Percentiles rank a stretch among this genome's conserved stretches.
Evolutionary conservation across 1,140 invertebrate genomes (phyloP).

Genomic region (Drosophila miranda): DNA sequence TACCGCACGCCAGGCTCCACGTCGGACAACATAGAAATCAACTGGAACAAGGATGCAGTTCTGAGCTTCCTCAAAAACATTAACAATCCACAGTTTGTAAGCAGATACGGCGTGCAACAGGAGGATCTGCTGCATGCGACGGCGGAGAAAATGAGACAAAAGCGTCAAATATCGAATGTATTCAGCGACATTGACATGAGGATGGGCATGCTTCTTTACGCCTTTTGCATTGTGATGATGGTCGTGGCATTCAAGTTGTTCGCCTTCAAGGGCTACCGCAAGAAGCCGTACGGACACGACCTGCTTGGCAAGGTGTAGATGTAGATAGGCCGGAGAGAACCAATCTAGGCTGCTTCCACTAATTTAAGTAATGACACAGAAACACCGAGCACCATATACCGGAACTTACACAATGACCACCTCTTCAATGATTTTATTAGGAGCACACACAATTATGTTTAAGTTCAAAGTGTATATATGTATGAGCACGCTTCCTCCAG

Average conservation of each 20-base stretch:
- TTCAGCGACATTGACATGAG: slow-evolving; percentile 88
- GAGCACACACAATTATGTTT: slow-evolving; percentile 48
- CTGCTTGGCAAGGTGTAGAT: slow-evolving; percentile 86
- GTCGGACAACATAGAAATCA: slow-evolving; percentile 76
- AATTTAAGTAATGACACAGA: slow-evolving; percentile 42
- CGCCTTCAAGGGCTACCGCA: slow-evolving; percentile 87
- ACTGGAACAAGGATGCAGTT: slow-evolving; percentile 89
- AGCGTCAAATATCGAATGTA: slow-evolving; percentile 83
- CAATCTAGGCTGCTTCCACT: slow-evolving; percentile 18
- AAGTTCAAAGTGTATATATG: slow-evolving; percentile 61
- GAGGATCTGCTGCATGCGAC: slow-evolving; percentile 58
- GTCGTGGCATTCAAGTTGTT: slow-evolving; percentile 90
- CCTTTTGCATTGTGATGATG: slow-evolving; percentile 87
- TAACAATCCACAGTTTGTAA: slow-evolving; percentile 86
- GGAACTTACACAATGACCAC: slow-evolving; percentile 32
- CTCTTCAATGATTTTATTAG: slow-evolving; percentile 37
- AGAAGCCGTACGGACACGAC: slow-evolving; percentile 87
- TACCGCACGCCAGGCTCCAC: slow-evolving; percentile 68
- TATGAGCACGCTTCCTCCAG: slow-evolving; percentile 55
- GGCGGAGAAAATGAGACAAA: slow-evolving; percentile 69
- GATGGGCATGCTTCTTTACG: slow-evolving; percentile 89
- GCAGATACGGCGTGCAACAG: slow-evolving; percentile 79
- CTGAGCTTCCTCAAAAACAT: slow-evolving; percentile 89
- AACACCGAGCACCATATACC: slow-evolving; percentile 39
- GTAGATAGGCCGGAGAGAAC: too few species aligned